A percentile compares a stretch with the other conserved stretches of the same genome.
phyloP scores from a whole-genome alignment of 2,888 invertebrate species.

The Chloroclysta siterata region DNA sequence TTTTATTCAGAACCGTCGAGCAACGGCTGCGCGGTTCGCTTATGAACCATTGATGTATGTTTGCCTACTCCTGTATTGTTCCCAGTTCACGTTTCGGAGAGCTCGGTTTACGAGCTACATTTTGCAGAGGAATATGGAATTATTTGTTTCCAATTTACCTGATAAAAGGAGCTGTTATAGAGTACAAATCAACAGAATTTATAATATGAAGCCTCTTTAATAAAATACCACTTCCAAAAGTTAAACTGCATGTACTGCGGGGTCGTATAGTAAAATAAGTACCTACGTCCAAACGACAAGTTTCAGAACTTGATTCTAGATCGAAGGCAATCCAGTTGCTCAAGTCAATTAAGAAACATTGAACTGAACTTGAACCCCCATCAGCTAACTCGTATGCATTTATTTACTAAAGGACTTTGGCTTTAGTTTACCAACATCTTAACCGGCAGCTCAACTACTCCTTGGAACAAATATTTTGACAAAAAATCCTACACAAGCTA shows the following conservation, averaged over 20 bases:
- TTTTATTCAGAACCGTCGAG: constrained; percentile 34
- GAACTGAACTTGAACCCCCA: constrained; percentile 24
- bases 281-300: background rate
- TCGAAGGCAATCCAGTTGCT: constrained; percentile 13
- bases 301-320: constrained; percentile 18
- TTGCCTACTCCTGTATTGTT: constrained; percentile 14
- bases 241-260: background rate
- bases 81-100: background rate
- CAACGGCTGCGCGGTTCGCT: constrained; percentile 19
- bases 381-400: background rate
- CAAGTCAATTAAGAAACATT: constrained; percentile 21
- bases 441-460: background rate
- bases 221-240: background rate
- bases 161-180: background rate
- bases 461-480: background rate
- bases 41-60: constrained; percentile 14
- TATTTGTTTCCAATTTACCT: background rate
- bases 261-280: background rate
- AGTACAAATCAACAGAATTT: background rate
- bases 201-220: too few relatives aligned
- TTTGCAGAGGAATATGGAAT: background rate
- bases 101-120: background rate
- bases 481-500: background rate
- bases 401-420: background rate
- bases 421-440: background rate